Percentiles rank a stretch among this genome's conserved stretches.
These are phyloP conservation scores for Proteles cristata DNA, from an alignment of 2,113 vertebrate genomes.

Conservation along the genomic window DNA sequence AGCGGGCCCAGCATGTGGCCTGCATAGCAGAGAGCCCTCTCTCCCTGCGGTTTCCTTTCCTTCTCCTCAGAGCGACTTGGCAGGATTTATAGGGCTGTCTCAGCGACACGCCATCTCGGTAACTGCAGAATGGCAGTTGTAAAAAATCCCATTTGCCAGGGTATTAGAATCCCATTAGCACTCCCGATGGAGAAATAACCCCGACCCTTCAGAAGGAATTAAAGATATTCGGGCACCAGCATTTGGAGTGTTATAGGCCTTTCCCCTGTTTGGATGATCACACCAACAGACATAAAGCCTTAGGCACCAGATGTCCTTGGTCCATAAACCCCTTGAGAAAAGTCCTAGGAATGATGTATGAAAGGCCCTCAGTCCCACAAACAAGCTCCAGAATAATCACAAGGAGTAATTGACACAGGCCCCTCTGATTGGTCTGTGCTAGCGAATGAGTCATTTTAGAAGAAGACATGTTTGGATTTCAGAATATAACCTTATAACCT, in stretches of 20 bases:
- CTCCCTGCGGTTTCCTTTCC: not conserved
- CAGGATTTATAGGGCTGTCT: constrained; percentile 86
- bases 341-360: constrained; percentile 70
- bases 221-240: constrained; percentile 80
- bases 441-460: not conserved
- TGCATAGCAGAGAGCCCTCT: not conserved
- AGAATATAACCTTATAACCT: not conserved
- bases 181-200: constrained; percentile 86
- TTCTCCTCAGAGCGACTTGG: constrained; percentile 30
- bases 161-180: constrained; percentile 90
- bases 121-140: constrained; percentile 88
- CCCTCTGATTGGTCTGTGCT: not conserved
- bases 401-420: not conserved
- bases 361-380: not conserved
- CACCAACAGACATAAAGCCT: constrained; percentile 85
- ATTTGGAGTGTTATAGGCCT: constrained; percentile 81
- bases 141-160: constrained; percentile 90
- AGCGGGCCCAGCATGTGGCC: accelerated
- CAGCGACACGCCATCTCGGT: constrained; percentile 80
- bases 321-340: constrained; percentile 79
- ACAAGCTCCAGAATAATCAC: constrained; percentile 6
- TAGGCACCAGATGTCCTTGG: constrained; percentile 84
- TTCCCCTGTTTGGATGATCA: constrained; percentile 81
- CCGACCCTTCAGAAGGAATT: constrained; percentile 84
- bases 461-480: not conserved